phyloP scores from a whole-genome alignment of 2,888 invertebrate genomes.

The Melitaea athalia region DNA sequence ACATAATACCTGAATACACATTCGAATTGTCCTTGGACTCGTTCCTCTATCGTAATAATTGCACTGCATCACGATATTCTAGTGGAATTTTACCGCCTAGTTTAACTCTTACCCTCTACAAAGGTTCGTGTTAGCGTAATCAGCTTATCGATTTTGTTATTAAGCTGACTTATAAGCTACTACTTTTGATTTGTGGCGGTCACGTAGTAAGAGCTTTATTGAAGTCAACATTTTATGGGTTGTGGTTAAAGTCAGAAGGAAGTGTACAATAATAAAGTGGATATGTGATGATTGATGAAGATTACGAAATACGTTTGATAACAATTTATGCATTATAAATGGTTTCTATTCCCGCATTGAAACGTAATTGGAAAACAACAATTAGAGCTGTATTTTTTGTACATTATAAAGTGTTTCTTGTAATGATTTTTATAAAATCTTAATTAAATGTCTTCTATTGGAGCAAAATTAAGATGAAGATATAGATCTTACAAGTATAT shows the following conservation, averaged over 20 bases:
- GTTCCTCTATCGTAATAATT: constrained; percentile 67
- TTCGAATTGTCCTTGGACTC: constrained; percentile 68
- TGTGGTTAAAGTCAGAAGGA: not conserved
- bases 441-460: too few relatives aligned
- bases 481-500: too few relatives aligned
- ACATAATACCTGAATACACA: constrained; percentile 26
- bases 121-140: constrained; percentile 45
- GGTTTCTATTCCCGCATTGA: too few relatives aligned
- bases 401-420: too few relatives aligned
- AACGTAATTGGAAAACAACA: too few relatives aligned
- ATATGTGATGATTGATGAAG: too few relatives aligned
- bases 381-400: too few relatives aligned
- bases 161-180: constrained; percentile 44
- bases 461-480: too few relatives aligned
- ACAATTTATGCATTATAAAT: too few relatives aligned
- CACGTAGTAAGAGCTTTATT: constrained; percentile 15
- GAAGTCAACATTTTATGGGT: constrained; percentile 11
- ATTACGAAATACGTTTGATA: too few relatives aligned
- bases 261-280: too few relatives aligned
- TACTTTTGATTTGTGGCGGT: constrained; percentile 36
- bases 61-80: constrained; percentile 73
- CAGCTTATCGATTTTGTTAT: constrained; percentile 50
- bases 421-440: too few relatives aligned
- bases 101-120: constrained; percentile 43
- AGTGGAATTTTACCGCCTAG: constrained; percentile 46